A percentile compares a stretch with the other conserved stretches of the same genome.
Evolutionary conservation across 2,888 invertebrate species (phyloP).

Genomic region (Hydroisotoma schaefferi): DNA sequence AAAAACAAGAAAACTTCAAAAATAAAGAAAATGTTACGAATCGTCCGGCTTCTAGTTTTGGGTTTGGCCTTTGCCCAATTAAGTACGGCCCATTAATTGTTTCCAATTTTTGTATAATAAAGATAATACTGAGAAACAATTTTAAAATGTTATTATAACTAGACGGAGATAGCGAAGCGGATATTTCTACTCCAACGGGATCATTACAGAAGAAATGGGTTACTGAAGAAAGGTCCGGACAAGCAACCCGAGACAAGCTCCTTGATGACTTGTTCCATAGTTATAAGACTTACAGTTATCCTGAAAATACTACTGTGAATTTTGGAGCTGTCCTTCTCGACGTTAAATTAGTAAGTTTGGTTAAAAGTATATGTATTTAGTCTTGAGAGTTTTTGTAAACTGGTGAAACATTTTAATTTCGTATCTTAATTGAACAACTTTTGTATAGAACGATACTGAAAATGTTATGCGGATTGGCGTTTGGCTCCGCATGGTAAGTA

Average conservation of each 20-base stretch:
- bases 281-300: constrained; percentile 34
- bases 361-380: neutral
- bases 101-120: no score
- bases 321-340: constrained; percentile 30
- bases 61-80: no score
- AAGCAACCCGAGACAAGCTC: constrained; percentile 8
- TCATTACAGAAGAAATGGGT: neutral
- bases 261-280: constrained; percentile 17
- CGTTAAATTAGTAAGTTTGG: constrained; percentile 26
- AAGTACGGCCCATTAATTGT: no score
- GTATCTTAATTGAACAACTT: neutral
- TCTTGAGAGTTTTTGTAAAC: neutral
- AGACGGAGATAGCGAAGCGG: neutral
- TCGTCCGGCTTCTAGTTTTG: no score
- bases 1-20: no score
- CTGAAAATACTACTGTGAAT: constrained; percentile 20
- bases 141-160: no score
- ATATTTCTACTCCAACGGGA: neutral
- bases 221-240: neutral
- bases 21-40: no score
- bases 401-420: neutral
- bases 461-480: constrained; percentile 22
- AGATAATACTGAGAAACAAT: no score
- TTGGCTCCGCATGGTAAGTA: constrained; percentile 34
- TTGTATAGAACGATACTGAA: constrained; percentile 20